phyloP scores from a whole-genome alignment of 2,797 vertebrate species.

The Perodicticus potto region DNA sequence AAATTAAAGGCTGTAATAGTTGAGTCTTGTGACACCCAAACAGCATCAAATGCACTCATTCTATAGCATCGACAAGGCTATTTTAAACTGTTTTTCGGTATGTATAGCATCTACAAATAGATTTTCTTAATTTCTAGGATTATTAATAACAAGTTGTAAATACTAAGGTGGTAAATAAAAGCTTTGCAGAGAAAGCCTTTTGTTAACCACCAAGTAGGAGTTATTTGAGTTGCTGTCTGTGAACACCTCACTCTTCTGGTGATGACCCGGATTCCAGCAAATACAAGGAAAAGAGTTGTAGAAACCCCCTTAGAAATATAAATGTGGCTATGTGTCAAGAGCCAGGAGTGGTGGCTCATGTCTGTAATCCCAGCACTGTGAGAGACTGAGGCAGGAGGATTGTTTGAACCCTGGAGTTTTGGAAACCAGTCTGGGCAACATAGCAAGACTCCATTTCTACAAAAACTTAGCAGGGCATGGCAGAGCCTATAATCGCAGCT shows the following conservation, averaged over 20 bases:
- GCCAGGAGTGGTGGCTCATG: neutral
- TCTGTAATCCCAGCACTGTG: neutral
- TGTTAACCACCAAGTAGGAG: too few relatives aligned
- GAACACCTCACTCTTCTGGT: neutral
- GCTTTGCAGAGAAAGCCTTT: neutral
- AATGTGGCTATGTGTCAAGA: neutral
- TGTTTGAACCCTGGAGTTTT: rapidly evolving
- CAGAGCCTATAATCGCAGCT: too few relatives aligned
- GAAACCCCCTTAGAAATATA: neutral
- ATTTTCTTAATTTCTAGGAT: neutral
- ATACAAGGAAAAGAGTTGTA: neutral
- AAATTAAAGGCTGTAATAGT: too few relatives aligned
- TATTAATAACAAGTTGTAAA: neutral
- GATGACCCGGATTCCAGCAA: neutral
- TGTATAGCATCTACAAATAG: neutral
- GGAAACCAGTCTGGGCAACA: too few relatives aligned
- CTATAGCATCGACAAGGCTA: rapidly evolving
- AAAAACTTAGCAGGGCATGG: rapidly evolving
- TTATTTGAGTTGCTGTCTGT: neutral
- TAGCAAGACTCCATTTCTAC: neutral
- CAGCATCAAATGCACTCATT: neutral
- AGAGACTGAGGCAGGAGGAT: neutral
- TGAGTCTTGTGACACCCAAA: neutral
- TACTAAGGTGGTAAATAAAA: rapidly evolving
- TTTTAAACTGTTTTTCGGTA: neutral